Conservation (phyloP, 2,797 vertebrate species). For the Falco berigora region DNA sequence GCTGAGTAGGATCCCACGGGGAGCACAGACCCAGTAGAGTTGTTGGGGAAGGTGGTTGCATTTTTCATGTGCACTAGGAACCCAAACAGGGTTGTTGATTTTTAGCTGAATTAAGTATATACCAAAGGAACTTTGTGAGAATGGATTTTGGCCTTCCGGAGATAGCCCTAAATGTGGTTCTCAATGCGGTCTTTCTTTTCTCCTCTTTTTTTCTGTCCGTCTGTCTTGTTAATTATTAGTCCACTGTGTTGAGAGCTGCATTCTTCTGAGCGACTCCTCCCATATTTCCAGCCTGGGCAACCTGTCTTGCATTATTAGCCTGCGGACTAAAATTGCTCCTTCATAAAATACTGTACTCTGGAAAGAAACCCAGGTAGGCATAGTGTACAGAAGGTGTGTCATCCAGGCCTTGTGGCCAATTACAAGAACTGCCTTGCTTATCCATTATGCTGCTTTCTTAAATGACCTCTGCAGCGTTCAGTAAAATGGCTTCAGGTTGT, state of each 20-base stretch:
- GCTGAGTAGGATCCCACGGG: not conserved
- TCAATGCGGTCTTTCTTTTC: not conserved
- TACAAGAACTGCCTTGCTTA: not conserved
- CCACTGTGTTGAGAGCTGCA: not conserved
- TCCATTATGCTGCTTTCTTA: not conserved
- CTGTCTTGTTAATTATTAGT: slow-evolving; percentile 56
- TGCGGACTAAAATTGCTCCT: slow-evolving; percentile 20
- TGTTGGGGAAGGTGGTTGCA: not conserved
- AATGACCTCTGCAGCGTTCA: not conserved
- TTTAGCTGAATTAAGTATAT: not conserved
- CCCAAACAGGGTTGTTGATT: not conserved
- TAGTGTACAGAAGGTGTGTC: slow-evolving; percentile 47
- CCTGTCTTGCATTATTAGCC: slow-evolving; percentile 10
- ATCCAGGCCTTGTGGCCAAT: not conserved
- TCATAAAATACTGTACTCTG: not conserved
- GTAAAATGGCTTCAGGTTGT: not conserved
- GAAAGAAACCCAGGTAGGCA: not conserved
- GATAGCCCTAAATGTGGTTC: not conserved
- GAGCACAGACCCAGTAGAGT: not conserved
- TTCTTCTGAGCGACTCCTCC: slow-evolving; percentile 18
- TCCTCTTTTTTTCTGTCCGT: not conserved
- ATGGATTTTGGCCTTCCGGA: not conserved
- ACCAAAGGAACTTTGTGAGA: not conserved
- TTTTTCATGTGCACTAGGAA: not conserved
- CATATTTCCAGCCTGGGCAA: slow-evolving; percentile 9